A percentile compares a stretch with the other conserved stretches of the same genome.
Conservation (phyloP, 2,888 invertebrate genomes). For the Lepidochrysops patricia region DNA sequence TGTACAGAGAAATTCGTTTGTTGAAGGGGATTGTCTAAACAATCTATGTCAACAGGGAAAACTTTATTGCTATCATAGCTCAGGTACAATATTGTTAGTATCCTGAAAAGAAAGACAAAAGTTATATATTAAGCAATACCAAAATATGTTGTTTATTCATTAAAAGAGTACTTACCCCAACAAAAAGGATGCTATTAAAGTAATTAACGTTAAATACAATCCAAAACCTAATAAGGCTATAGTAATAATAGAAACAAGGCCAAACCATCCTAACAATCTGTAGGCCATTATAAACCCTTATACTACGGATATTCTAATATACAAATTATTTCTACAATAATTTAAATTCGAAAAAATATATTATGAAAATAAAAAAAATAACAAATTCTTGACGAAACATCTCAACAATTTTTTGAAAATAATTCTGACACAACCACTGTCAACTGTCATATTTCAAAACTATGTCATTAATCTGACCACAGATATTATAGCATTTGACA, state of each 20-base stretch:
- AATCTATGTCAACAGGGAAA: constrained; percentile 54
- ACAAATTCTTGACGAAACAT: not conserved
- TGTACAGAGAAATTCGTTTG: constrained; percentile 58
- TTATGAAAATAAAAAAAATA: not conserved
- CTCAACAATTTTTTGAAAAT: not conserved
- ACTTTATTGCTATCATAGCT: constrained; percentile 55
- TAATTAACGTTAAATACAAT: constrained; percentile 50
- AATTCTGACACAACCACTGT: not conserved
- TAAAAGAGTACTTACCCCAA: constrained; percentile 52
- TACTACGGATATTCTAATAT: constrained; percentile 4
- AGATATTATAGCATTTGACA: too few relatives aligned
- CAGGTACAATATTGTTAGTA: constrained; percentile 53
- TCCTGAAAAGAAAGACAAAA: constrained; percentile 35
- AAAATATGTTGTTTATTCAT: not conserved
- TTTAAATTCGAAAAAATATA: constrained; percentile 22
- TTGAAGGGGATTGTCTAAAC: constrained; percentile 63
- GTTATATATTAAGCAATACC: not conserved
- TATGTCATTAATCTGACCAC: too few relatives aligned
- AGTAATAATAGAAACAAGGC: constrained; percentile 52
- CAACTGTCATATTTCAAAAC: too few relatives aligned
- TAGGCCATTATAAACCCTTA: constrained; percentile 34
- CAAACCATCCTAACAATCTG: constrained; percentile 53
- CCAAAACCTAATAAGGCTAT: constrained; percentile 60
- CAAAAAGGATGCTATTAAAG: constrained; percentile 54
- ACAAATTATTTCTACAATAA: constrained; percentile 15